These are phyloP conservation scores for Eumeta japonica DNA, from an alignment of 1,140 invertebrate genomes.

Conservation along the genomic window DNA sequence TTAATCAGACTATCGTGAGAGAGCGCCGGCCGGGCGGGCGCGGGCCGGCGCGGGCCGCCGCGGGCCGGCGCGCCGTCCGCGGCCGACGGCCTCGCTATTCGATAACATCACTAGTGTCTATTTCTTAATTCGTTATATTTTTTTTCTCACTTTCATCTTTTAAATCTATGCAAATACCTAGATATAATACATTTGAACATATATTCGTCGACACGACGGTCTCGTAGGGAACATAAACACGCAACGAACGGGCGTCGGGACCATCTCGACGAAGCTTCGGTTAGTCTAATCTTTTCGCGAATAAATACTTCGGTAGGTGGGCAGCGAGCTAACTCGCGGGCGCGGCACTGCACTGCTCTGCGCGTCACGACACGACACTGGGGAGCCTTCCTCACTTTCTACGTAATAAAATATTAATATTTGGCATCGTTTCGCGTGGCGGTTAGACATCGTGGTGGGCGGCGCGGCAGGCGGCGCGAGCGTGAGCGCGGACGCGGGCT, in stretches of 20 bases:
- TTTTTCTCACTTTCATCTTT: constrained; percentile 58
- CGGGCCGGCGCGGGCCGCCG: too few relatives aligned
- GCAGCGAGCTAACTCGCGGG: constrained; percentile 10
- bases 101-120: constrained; percentile 54
- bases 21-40: too few relatives aligned
- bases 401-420: constrained; percentile 1
- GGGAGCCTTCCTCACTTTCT: neutral
- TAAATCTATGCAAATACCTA: constrained; percentile 56
- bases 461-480: too few relatives aligned
- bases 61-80: too few relatives aligned
- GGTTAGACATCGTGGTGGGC: too few relatives aligned
- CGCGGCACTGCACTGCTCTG: too few relatives aligned
- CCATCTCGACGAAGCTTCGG: constrained; percentile 50
- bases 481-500: neutral
- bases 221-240: constrained; percentile 53
- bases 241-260: constrained; percentile 51
- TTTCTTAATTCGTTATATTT: constrained; percentile 54
- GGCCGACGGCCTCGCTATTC: too few relatives aligned
- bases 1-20: constrained; percentile 58
- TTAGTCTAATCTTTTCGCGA: constrained; percentile 44
- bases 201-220: constrained; percentile 57
- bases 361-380: neutral
- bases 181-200: constrained; percentile 58
- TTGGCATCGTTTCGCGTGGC: neutral
- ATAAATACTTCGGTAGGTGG: constrained; percentile 45